Evolutionary conservation across 1,140 invertebrate species (phyloP), one percentile per base, ranked within the genome.

Genomic region (Anastrepha obliqua): DNA sequence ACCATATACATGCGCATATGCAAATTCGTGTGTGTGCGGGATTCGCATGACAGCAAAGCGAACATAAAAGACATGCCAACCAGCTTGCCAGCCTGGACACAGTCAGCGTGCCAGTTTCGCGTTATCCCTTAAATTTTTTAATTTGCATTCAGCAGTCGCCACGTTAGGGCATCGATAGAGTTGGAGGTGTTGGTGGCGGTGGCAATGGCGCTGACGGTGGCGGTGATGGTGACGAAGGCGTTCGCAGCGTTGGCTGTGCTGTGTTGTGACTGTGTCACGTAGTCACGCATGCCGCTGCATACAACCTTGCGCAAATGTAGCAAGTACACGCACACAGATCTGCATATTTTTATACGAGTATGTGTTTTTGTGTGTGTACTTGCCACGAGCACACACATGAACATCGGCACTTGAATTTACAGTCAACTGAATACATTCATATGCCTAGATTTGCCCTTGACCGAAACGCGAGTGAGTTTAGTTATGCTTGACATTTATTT

Each of bases 111-210:
- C 8, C 47, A 55, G n/a, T 13, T 20, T 58, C 20, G n/a, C n/a
- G 74, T 81, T 81, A 81, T 81, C 74, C 74, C 42, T 55, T 81
- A 81, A 58, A 81, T 81, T 81, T 81, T 55, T 81, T 81, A 58
- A 81, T 81, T 81, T 58, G 74, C 74, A 81, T 81, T 55, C 74
- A 51, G 51, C n/a, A 51, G n/a, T 81, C 47, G 15, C n/a, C n/a
- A 9, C 17, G 7, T 7, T n/a, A 5, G 6, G 60, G 9, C 6
- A 9, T 9, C 65, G 15, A 2, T 67, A 2, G 42, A 55, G 6
- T 8, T 55, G 51, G 51, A 55, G 51, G 51, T 55, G 51, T 55
- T 11, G 51, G 51, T 55, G 51, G n/a, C n/a, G n/a, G n/a, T n/a
- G n/a, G n/a, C n/a, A n/a, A n/a, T n/a, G n/a, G 51, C 51, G 11